Percentiles rank a stretch among this genome's conserved stretches.
Conservation (phyloP, 1,140 invertebrate species). For the Drosophila grimshawi region DNA sequence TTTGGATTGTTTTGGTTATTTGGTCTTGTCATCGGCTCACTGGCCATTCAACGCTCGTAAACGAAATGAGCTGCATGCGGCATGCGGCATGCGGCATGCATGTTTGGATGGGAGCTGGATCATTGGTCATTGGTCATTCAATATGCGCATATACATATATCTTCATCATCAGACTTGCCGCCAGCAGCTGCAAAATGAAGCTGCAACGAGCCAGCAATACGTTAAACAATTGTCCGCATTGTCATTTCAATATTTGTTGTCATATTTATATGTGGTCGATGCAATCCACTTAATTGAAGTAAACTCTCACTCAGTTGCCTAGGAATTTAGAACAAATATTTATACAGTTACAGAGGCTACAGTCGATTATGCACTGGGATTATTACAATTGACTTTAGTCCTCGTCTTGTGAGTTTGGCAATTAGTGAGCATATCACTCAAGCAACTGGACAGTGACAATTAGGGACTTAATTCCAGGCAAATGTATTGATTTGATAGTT, state of each 20-base stretch:
- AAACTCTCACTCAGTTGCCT: conserved; percentile 5
- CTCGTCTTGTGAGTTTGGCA: too few relatives aligned
- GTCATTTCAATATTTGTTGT: conserved; percentile 52
- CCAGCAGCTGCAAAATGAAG: conserved; percentile 30
- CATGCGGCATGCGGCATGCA: conserved; percentile 27
- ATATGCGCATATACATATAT: conserved; percentile 63
- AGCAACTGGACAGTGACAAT: too few relatives aligned
- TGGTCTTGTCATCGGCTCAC: conserved; percentile 45
- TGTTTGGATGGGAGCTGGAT: conserved; percentile 19
- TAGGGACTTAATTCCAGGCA: too few relatives aligned
- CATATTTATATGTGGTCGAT: conserved; percentile 54
- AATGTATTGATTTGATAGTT: too few relatives aligned
- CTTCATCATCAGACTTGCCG: conserved; percentile 40
- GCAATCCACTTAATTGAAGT: conserved; percentile 48
- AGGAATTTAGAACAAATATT: conserved; percentile 31
- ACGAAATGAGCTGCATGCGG: conserved; percentile 40
- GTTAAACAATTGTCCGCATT: conserved; percentile 54
- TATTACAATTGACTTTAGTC: too few relatives aligned
- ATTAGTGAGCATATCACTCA: too few relatives aligned
- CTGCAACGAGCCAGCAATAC: conserved; percentile 24
- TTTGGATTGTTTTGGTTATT: conserved; percentile 33
- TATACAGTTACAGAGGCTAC: background rate
- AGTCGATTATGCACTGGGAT: background rate
- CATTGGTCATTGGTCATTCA: conserved; percentile 53
- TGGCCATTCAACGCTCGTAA: conserved; percentile 19